Evolutionary conservation across 2,797 vertebrate species (phyloP).

Genomic region (Chiropotes sagulatus): DNA sequence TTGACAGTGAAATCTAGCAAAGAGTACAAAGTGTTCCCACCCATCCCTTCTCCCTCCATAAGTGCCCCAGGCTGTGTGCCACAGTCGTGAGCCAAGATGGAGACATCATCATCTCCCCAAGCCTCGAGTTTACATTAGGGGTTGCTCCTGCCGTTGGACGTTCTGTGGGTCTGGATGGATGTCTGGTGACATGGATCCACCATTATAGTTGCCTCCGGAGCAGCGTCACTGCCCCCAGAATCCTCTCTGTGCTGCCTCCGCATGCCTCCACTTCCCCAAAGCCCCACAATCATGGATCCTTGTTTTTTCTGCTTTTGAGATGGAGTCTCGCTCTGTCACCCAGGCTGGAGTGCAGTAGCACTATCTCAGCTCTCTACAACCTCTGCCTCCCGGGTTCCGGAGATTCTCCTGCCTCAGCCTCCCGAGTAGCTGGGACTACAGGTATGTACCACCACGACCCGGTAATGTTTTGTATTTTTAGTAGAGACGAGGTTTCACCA

Average conservation of each 20-base stretch:
- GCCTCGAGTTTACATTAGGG: neutral
- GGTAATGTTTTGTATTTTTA: too few relatives aligned
- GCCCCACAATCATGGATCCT: too few relatives aligned
- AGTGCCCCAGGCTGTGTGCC: neutral
- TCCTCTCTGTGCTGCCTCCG: neutral
- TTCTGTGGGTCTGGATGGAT: too few relatives aligned
- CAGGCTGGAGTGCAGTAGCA: too few relatives aligned
- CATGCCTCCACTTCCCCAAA: neutral
- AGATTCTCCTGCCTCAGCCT: too few relatives aligned
- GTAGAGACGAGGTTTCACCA: too few relatives aligned
- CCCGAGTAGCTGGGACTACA: too few relatives aligned
- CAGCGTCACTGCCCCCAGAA: neutral
- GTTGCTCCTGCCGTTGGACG: accelerated
- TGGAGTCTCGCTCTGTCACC: too few relatives aligned
- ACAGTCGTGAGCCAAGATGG: too few relatives aligned
- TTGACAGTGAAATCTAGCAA: neutral
- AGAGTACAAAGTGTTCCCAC: neutral
- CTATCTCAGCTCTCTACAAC: too few relatives aligned
- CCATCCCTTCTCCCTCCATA: neutral
- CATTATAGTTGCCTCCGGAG: accelerated
- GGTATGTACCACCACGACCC: too few relatives aligned
- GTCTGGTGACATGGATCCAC: neutral
- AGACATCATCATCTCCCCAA: neutral
- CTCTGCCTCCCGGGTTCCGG: too few relatives aligned
- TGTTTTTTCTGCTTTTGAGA: neutral